Evolutionary conservation across 2,113 vertebrate genomes (phyloP).

Genomic region (Oceanodroma tethys): DNA sequence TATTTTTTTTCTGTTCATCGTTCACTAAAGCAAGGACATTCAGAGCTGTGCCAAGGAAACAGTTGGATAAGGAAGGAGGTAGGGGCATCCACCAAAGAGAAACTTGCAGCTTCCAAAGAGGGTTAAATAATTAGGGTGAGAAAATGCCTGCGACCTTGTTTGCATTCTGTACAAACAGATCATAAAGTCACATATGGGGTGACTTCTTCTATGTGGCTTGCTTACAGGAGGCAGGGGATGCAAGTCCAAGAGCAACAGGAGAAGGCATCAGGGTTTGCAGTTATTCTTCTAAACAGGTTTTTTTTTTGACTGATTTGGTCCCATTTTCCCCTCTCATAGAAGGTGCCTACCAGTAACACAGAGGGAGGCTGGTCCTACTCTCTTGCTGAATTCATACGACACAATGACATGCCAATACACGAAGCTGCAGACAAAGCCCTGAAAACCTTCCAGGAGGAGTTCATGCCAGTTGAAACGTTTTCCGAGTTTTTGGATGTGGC

Average conservation of each 20-base stretch:
- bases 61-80: not conserved
- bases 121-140: not conserved
- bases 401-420: slow-evolving; percentile 98
- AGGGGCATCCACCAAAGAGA: not conserved
- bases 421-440: slow-evolving; percentile 94
- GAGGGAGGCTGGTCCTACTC: slow-evolving; percentile 99
- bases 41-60: not conserved
- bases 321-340: slow-evolving; percentile 67
- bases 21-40: not conserved
- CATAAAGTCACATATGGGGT: rapidly evolving
- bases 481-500: slow-evolving; percentile 92
- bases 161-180: not conserved
- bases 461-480: slow-evolving; percentile 96
- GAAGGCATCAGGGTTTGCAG: not conserved
- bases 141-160: not conserved
- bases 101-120: not conserved
- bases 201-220: not conserved
- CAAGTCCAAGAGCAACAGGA: not conserved
- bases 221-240: not conserved
- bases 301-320: not conserved
- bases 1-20: not conserved
- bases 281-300: rapidly evolving
- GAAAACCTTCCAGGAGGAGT: slow-evolving; percentile 96
- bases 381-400: slow-evolving; percentile 94
- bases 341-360: slow-evolving; percentile 97